Evolutionary conservation across 2,113 vertebrate species (phyloP).

Genomic region (Callospermophilus lateralis): DNA sequence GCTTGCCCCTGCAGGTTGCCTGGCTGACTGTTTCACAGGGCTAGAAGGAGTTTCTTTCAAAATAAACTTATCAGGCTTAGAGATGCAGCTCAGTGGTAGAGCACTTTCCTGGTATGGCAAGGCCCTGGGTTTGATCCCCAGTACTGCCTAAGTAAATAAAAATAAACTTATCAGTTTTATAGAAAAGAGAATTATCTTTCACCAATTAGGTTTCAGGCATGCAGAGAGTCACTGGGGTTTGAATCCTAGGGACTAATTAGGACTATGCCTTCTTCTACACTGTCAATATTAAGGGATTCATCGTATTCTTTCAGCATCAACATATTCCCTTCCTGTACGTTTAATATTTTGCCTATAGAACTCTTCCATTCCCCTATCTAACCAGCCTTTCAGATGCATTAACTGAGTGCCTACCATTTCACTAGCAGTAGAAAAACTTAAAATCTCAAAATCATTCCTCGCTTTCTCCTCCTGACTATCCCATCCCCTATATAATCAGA

Average conservation of each 20-base stretch:
- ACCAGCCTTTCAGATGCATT: background rate
- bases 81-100: background rate
- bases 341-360: background rate
- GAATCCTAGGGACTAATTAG: background rate
- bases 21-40: background rate
- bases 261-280: background rate
- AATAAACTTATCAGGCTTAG: background rate
- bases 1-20: no score
- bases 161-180: background rate
- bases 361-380: background rate
- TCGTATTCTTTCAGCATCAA: background rate
- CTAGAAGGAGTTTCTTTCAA: background rate
- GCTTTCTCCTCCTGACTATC: background rate
- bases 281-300: background rate
- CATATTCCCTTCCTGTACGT: background rate
- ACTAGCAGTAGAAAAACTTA: background rate
- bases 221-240: background rate
- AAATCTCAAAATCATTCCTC: background rate
- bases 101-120: background rate
- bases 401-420: background rate
- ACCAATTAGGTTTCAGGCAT: background rate
- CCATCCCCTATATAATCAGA: background rate
- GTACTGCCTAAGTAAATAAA: background rate
- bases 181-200: background rate
- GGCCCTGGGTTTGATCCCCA: background rate